These are phyloP conservation scores for Drosophila subquinaria DNA, from an alignment of 2,888 invertebrate species.

Conservation along the genomic window DNA sequence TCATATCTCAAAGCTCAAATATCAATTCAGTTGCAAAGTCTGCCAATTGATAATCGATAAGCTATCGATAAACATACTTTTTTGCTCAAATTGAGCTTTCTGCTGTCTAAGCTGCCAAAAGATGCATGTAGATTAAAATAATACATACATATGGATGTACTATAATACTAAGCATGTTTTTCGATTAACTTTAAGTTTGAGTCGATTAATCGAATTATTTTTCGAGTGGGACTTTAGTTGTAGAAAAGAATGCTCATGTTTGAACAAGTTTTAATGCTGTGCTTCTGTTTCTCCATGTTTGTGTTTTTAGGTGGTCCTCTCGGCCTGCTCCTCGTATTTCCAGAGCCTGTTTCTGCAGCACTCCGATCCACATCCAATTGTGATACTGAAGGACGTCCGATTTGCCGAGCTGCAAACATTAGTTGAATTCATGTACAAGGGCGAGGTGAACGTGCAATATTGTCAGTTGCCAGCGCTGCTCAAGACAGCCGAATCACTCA, in stretches of 20 bases:
- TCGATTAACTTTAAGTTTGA: too few species aligned
- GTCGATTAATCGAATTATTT: neutral
- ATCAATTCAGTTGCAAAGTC: neutral
- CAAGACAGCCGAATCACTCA: slow-evolving; percentile 96
- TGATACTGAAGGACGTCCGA: slow-evolving; percentile 97
- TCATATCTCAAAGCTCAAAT: neutral
- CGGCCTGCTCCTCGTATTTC: slow-evolving; percentile 98
- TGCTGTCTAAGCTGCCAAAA: neutral
- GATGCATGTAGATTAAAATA: neutral
- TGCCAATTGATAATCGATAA: neutral
- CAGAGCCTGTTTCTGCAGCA: slow-evolving; percentile 97
- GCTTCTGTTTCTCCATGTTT: neutral
- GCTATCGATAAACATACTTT: neutral
- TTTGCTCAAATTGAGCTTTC: neutral
- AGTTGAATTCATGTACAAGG: slow-evolving; percentile 98
- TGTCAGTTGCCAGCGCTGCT: slow-evolving; percentile 95
- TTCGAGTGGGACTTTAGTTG: neutral
- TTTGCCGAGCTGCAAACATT: slow-evolving; percentile 95
- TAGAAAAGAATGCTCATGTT: neutral
- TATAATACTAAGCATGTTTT: too few species aligned
- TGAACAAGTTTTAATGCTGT: neutral
- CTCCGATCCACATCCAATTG: slow-evolving; percentile 96
- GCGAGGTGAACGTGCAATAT: slow-evolving; percentile 97
- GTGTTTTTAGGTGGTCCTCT: slow-evolving; percentile 92
- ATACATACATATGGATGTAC: neutral